Evolutionary conservation across 2,113 vertebrate genomes (phyloP).

Genomic region (Herpetotheres cachinnans): DNA sequence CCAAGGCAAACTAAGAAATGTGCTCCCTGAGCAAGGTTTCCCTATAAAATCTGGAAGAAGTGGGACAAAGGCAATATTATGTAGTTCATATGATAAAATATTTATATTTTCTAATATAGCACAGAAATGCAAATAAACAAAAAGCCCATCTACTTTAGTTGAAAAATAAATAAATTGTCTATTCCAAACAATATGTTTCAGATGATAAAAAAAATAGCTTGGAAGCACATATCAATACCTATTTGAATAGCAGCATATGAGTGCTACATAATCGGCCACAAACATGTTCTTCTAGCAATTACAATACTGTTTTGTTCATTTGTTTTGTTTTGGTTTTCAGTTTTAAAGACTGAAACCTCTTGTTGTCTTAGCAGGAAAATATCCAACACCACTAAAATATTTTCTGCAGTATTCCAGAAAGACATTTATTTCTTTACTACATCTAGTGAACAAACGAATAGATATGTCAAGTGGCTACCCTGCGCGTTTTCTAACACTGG

Average conservation of each 20-base stretch:
- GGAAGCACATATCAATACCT: background rate
- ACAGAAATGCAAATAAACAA: background rate
- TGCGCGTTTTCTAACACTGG: background rate
- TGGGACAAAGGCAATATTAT: background rate
- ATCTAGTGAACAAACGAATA: background rate
- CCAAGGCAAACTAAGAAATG: background rate
- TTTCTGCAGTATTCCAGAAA: background rate
- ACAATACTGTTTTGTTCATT: background rate
- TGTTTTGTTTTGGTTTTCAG: background rate
- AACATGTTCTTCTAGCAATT: background rate
- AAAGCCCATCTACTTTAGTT: background rate
- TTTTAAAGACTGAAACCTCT: background rate
- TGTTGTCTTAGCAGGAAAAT: background rate
- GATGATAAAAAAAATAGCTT: background rate
- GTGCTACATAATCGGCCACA: background rate
- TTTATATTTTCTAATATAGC: background rate
- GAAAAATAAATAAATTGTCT: background rate
- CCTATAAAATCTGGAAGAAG: background rate
- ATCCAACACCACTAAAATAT: background rate
- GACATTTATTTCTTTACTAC: background rate
- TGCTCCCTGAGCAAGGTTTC: background rate
- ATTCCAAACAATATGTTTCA: background rate
- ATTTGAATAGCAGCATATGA: background rate
- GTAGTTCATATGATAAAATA: background rate
- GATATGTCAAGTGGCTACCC: background rate